Evolutionary conservation across 2,113 vertebrate genomes (phyloP), one percentile per base, ranked within the genome.

Genomic region (Apeltes quadracus): DNA sequence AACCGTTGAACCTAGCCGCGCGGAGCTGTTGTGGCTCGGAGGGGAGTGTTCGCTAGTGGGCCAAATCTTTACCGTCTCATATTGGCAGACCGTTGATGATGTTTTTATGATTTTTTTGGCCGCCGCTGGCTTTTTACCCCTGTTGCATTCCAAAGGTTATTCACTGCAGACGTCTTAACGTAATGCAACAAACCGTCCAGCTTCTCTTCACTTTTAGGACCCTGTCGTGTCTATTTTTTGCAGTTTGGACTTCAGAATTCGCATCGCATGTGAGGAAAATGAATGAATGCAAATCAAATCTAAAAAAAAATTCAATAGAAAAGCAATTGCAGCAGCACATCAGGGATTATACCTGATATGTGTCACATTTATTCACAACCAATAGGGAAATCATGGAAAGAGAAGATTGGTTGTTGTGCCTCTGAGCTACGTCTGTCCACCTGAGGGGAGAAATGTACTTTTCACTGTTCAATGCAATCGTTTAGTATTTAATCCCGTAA

Each of bases 1-100:
- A 76, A 83, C 73, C 59, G 51, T 83, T 85, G 25, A 89, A 85
- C 82, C 80, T 82, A 83, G 73, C 79, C 77, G 69, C 34, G 75
- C 34, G 41, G 15, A 25, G 66, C 72, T 65, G 50, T 76, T 58
- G 58, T 81, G 67, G 69, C 83, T 78, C 56, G 75, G 75, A 72
- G 15, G 66, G 25, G 62, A 72, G 61, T 82, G 58, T 71, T 70
- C 48, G 4, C 41, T 6, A 7, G 36, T 22, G 50, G 43, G 59
- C 59, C 61, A 50, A 65, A 74, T 79, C 73, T 76, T 70, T 82
- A 79, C 69, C 27, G 69, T 65, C 43, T 57, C 15, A 44, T 50
- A 53, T 64, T 70, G 74, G 67, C 72, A 69, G 58, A 61, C 66
- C 41, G 14, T 36, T 59, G 41, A 71, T 78, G 48, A 75, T 79